A percentile compares a stretch with the other conserved stretches of the same genome.
phyloP scores from a whole-genome alignment of 2,888 invertebrate species.

The Scelioninae gen. 1 region DNA sequence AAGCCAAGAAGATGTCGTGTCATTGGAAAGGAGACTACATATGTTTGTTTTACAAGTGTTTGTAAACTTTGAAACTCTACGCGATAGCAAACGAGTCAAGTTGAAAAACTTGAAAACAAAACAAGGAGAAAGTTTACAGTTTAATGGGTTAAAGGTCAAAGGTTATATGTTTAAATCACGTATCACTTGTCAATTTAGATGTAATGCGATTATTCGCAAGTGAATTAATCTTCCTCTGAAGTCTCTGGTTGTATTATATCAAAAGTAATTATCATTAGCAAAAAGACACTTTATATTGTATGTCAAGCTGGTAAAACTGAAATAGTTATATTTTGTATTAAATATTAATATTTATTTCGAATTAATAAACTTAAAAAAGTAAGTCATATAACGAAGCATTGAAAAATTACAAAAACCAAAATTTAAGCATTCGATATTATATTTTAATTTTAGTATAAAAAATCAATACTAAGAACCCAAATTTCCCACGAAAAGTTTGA shows the following conservation, averaged over 20 bases:
- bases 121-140: slow-evolving; percentile 28
- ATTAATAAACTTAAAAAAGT: no score
- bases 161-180: slow-evolving; percentile 43
- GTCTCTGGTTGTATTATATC: not conserved
- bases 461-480: not conserved
- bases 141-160: slow-evolving; percentile 39
- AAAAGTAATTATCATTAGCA: not conserved
- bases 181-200: slow-evolving; percentile 37
- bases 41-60: slow-evolving; percentile 20
- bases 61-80: slow-evolving; percentile 40
- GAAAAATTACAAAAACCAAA: not conserved
- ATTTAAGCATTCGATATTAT: not conserved
- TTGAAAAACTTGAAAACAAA: slow-evolving; percentile 44
- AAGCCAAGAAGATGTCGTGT: not conserved
- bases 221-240: not conserved
- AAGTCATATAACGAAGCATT: no score
- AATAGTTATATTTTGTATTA: no score
- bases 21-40: slow-evolving; percentile 31
- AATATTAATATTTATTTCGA: no score
- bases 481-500: not conserved
- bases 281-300: no score
- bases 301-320: no score
- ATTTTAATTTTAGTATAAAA: not conserved
- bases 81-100: slow-evolving; percentile 34
- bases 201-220: slow-evolving; percentile 21